A percentile compares a stretch with the other conserved stretches of the same genome.
phyloP scores from a whole-genome alignment of 2,888 invertebrate species.

The Tolmerus cingulatus region DNA sequence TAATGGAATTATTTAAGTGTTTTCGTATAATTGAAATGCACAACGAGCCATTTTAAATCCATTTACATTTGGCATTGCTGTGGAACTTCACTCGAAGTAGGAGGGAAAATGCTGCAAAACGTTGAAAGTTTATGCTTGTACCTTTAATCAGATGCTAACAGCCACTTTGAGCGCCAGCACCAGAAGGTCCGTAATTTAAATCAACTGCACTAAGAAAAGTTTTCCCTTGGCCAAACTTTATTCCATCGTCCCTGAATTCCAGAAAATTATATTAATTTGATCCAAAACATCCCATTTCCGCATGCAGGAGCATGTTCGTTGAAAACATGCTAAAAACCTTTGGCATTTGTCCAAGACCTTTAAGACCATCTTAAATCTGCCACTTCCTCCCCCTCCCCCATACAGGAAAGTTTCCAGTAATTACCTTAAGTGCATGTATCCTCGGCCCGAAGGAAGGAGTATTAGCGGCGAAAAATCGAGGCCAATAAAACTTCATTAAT shows the following conservation, averaged over 20 bases:
- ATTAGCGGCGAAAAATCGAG: constrained; percentile 35
- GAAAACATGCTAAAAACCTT: background rate
- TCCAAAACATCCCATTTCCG: constrained; percentile 11
- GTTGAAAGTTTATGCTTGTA: background rate
- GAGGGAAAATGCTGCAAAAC: background rate
- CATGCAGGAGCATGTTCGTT: background rate
- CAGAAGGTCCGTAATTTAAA: background rate
- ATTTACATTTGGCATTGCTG: background rate
- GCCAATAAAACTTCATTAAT: constrained; percentile 42
- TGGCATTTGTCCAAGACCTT: constrained; percentile 27
- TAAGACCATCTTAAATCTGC: constrained; percentile 12
- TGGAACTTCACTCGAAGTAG: background rate
- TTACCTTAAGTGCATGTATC: constrained; percentile 41
- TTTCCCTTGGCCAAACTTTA: background rate
- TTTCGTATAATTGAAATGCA: background rate
- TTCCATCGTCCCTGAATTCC: background rate
- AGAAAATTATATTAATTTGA: constrained; percentile 23
- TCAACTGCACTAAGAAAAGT: background rate
- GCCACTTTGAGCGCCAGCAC: background rate
- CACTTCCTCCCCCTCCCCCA: background rate
- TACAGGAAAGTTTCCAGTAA: constrained; percentile 1
- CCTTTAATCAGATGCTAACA: background rate
- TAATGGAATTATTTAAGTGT: background rate
- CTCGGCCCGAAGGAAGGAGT: background rate
- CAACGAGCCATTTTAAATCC: background rate